Evolutionary conservation across 2,888 invertebrate species (phyloP), one percentile per base, ranked within the genome.

Genomic region (Punctoribates punctum): DNA sequence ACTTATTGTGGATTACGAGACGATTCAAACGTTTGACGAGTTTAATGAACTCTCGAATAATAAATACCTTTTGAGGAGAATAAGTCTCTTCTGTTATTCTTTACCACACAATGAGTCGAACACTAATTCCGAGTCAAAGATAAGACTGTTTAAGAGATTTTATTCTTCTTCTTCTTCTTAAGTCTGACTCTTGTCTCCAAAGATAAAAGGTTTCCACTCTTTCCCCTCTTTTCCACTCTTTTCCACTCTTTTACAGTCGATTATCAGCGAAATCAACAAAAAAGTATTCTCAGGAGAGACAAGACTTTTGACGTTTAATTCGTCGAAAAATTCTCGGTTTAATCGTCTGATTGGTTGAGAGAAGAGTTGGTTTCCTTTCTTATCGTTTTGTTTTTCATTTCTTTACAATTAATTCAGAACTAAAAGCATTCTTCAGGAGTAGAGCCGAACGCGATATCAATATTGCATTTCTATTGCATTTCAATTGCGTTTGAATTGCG

Each of bases 1-100:
- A 51, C 51, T 51, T 51, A 51, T 51, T 51, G 51, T 51, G 51
- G 51, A 51, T 51, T 51, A 20, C n/a, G n/a, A n/a, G n/a, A n/a
- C n/a, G n/a, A n/a, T n/a, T n/a, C n/a, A 17, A 20, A 20, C 20
- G 5, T 51, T 51, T 51, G n/a, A 42, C n/a, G 13, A 42, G 42
- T 42, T 42, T 42, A 42, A 42, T 42, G 42, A 42, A 42, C 42
- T 42, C 34, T 34, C 34, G 5, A 34, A 34, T 6, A 8, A 6
- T 34, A 34, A n/a, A n/a, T n/a, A n/a, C n/a, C n/a, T n/a, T n/a
- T n/a, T n/a, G n/a, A n/a, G n/a, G n/a, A n/a, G n/a, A n/a, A n/a
- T n/a, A n/a, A n/a, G n/a, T n/a, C n/a, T n/a, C n/a, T n/a, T n/a
- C n/a, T n/a, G n/a, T 48, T 11, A 15, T 48, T 48, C 17, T 48